These are phyloP conservation scores for Umimayanthus kanabou DNA, from an alignment of 92 coral and sea anemone species.

Conservation along the genomic window DNA sequence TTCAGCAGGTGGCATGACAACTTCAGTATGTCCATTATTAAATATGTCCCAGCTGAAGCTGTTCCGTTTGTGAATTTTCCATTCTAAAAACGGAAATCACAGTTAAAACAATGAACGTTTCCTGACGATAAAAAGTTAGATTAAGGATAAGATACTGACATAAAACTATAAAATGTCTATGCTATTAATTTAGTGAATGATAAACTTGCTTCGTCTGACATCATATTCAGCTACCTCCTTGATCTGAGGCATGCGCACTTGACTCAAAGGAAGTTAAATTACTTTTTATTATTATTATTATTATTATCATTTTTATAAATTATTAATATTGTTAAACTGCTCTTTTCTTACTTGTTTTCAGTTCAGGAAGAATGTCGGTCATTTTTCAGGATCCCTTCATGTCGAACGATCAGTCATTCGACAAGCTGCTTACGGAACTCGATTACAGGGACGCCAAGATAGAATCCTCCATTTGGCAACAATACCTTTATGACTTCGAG, in stretches of 20 bases:
- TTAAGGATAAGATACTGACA: no score
- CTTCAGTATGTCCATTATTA: background rate
- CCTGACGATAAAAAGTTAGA: background rate
- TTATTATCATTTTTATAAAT: no score
- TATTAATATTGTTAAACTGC: background rate
- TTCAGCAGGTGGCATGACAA: background rate
- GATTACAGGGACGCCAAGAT: conserved; percentile 34
- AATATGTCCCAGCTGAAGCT: background rate
- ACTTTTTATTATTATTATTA: background rate
- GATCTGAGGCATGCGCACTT: conserved; percentile 13
- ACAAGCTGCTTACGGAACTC: conserved; percentile 24
- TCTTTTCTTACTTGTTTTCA: background rate
- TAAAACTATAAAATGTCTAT: no score
- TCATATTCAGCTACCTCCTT: background rate
- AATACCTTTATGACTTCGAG: conserved; percentile 35
- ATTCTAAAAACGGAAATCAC: background rate
- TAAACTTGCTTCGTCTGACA: no score
- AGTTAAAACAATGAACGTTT: no score
- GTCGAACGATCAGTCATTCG: conserved; percentile 37
- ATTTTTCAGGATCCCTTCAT: conserved; percentile 39
- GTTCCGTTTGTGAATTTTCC: background rate
- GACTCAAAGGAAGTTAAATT: background rate
- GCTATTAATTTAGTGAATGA: background rate
- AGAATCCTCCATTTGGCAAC: conserved; percentile 41
- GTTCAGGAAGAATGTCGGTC: conserved; percentile 36